Evolutionary conservation across 2,797 vertebrate genomes (phyloP), one percentile per base, ranked within the genome.

Genomic region (Chelidonichthys spinosus): DNA sequence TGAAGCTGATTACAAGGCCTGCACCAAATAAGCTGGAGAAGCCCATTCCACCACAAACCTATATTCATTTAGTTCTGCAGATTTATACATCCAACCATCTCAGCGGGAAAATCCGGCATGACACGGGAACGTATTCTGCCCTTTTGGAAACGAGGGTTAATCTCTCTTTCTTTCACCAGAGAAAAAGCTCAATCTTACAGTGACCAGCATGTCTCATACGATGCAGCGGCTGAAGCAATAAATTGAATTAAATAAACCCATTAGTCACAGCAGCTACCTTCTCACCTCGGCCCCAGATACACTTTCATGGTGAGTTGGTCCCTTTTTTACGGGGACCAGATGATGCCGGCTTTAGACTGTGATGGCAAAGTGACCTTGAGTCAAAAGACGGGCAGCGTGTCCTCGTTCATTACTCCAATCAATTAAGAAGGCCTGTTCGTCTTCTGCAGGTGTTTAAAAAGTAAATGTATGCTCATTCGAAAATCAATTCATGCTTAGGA

Each of bases 171-270:
- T 93, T 87, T 92, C 87, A 87, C 86, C 83, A 80, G 25, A 89
- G 87, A 86, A 93, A 87, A 93, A 87, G 78, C 92, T 90, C 87
- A 90, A 88, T 93, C 92, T 92, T 70, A 84, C 89, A 91, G 86
- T 89, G 91, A 85, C 89, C 90, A 77, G 85, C 87, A 72, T 87
- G 87, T 88, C 88, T 91, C 82, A 71, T 91, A 87, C 85, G 91
- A 92, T 85, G 87, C 84, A 40, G 78, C 54, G 83, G 87, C 81
- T 83, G 63, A 58, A 74, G 87, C 83, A 84, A 91, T 93, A 93
- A 91, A 93, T 94, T 92, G 90, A 95, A 95, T 95, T 92, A 94
- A 94, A 94, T 94, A 93, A 94, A 93, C 90, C 93, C 88, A 93
- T 95, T 94, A 93, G 93, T 93, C 85, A 94, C 93, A 89, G 91